These are phyloP conservation scores for Ascaphus truei DNA, from an alignment of 2,113 vertebrate species.

Conservation along the genomic window DNA sequence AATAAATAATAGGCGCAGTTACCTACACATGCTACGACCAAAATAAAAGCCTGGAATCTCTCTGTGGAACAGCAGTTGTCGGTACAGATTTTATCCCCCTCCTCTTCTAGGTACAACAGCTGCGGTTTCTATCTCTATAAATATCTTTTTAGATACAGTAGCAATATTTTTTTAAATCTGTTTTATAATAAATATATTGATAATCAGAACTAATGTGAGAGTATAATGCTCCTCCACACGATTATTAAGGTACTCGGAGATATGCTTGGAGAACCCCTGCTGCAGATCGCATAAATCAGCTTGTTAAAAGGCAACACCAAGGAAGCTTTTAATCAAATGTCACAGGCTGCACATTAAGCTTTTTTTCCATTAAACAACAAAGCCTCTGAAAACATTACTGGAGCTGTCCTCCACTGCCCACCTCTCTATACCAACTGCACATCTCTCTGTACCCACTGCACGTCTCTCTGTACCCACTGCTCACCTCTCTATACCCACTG, in stretches of 20 bases:
- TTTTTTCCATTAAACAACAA: constrained; percentile 24
- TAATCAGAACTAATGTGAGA: constrained; percentile 19
- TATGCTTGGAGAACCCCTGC: constrained; percentile 17
- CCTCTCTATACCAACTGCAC: too few relatives aligned
- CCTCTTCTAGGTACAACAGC: too few relatives aligned
- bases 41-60: too few relatives aligned
- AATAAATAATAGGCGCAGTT: too few relatives aligned
- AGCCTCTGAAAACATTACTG: constrained; percentile 7
- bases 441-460: too few relatives aligned
- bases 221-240: constrained; percentile 4
- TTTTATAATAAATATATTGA: constrained; percentile 20
- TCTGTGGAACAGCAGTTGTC: too few relatives aligned
- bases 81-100: too few relatives aligned
- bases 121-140: too few relatives aligned
- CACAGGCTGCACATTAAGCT: constrained; percentile 26
- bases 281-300: constrained; percentile 26
- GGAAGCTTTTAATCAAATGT: constrained; percentile 33
- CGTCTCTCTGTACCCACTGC: too few relatives aligned
- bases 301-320: constrained; percentile 32
- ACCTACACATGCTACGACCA: too few relatives aligned
- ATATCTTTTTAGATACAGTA: too few relatives aligned
- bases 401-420: constrained; percentile 18
- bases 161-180: neutral
- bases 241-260: constrained; percentile 15
- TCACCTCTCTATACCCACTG: too few relatives aligned